phyloP scores from a whole-genome alignment of 2,888 invertebrate genomes.

The Alitta virens region DNA sequence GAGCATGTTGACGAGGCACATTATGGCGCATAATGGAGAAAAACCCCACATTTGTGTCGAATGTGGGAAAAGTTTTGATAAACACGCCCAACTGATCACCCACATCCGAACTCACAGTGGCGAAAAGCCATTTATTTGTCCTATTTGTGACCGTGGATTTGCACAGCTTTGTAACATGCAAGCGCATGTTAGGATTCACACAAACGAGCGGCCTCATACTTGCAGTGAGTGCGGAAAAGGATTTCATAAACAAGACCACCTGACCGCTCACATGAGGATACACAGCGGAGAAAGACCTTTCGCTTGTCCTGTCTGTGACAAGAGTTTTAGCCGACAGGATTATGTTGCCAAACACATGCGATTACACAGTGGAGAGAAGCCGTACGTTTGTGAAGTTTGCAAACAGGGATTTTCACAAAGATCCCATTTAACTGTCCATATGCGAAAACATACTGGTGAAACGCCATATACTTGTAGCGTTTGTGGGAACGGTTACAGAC shows the following conservation, averaged over 20 bases:
- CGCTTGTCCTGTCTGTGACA: constrained; percentile 12
- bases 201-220: constrained; percentile 16
- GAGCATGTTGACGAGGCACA: constrained; percentile 15
- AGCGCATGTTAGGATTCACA: constrained; percentile 21
- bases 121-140: constrained; percentile 17
- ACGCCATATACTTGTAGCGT: no score
- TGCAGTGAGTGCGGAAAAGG: constrained; percentile 18
- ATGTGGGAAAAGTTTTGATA: constrained; percentile 19
- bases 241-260: constrained; percentile 2
- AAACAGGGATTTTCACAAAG: not conserved
- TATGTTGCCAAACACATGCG: not conserved
- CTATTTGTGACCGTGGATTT: constrained; percentile 14
- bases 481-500: no score
- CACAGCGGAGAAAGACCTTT: constrained; percentile 16
- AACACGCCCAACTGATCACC: constrained; percentile 14
- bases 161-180: constrained; percentile 14
- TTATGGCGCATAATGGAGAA: constrained; percentile 9
- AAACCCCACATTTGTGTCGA: constrained; percentile 12
- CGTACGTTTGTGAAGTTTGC: not conserved
- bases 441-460: no score
- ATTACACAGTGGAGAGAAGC: not conserved
- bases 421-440: not conserved
- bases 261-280: constrained; percentile 21
- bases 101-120: constrained; percentile 13
- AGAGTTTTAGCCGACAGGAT: not conserved